Evolutionary conservation across 2,797 vertebrate genomes (phyloP).

Genomic region (Pseudopleuronectes americanus): DNA sequence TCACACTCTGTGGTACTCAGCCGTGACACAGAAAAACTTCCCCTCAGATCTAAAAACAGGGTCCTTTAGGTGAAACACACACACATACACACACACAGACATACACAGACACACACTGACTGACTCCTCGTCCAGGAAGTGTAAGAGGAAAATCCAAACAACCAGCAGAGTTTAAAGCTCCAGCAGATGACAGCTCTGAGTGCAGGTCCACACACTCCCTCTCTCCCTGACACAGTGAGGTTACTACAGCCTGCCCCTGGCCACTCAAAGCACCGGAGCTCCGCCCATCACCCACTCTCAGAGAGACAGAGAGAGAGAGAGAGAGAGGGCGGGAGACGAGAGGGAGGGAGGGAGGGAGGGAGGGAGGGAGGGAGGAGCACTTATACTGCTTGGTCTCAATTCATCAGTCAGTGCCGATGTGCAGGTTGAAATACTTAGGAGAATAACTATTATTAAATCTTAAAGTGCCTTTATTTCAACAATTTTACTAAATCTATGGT

Average conservation of each 20-base stretch:
- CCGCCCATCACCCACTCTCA: slow-evolving; percentile 65
- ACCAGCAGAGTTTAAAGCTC: slow-evolving; percentile 45
- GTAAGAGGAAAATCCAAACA: slow-evolving; percentile 63
- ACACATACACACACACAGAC: no score
- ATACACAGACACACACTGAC: slow-evolving; percentile 23
- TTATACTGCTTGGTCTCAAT: slow-evolving; percentile 13
- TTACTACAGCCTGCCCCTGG: slow-evolving; percentile 73
- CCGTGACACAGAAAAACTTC: slow-evolving; percentile 41
- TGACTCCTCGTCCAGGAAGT: slow-evolving; percentile 39
- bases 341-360: not conserved
- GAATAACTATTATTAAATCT: not conserved
- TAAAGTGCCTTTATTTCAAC: not conserved
- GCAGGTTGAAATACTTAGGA: slow-evolving; percentile 3
- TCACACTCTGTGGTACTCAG: slow-evolving; percentile 64
- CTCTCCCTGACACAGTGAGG: slow-evolving; percentile 64
- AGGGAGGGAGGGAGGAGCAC: slow-evolving; percentile 2
- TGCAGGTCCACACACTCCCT: slow-evolving; percentile 64
- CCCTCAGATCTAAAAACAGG: slow-evolving; percentile 36
- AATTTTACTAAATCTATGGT: no score
- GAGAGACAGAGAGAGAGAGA: not conserved
- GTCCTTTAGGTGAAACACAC: slow-evolving; percentile 39
- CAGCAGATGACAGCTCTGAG: slow-evolving; percentile 62
- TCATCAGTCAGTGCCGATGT: slow-evolving; percentile 3
- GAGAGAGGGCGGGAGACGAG: slow-evolving; percentile 1
- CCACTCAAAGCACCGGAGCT: slow-evolving; percentile 55